Percentiles rank a stretch among this genome's conserved stretches.
phyloP scores from a whole-genome alignment of 2,113 vertebrate genomes.

The Mastomys coucha region DNA sequence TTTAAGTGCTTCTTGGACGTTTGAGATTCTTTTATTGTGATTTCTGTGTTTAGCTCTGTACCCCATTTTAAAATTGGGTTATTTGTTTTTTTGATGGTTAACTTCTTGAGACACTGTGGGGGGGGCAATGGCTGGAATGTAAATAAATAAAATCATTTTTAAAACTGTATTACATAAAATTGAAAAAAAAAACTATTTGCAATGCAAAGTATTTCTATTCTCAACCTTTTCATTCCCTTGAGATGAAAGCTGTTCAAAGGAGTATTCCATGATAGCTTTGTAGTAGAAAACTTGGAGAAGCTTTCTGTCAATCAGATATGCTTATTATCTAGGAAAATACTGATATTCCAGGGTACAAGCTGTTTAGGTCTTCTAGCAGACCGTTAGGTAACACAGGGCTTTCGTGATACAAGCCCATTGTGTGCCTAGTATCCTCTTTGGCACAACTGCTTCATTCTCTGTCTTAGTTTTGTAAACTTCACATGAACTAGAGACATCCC shows the following conservation, averaged over 20 bases:
- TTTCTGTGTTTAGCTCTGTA: no score
- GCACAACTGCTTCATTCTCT: not conserved
- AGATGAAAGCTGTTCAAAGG: not conserved
- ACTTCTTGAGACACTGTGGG: no score
- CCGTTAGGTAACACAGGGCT: not conserved
- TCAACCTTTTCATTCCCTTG: not conserved
- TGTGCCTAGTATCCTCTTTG: not conserved
- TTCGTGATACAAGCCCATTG: not conserved
- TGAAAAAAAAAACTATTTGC: not conserved
- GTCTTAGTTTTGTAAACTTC: not conserved
- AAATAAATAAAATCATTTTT: no score
- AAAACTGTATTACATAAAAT: not conserved
- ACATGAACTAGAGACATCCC: not conserved
- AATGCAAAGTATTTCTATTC: not conserved
- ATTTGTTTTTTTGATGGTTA: no score
- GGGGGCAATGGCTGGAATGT: no score
- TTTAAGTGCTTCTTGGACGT: no score
- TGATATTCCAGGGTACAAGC: not conserved
- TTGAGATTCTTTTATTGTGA: no score
- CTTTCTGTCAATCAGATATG: not conserved
- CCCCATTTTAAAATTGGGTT: no score
- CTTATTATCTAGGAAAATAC: not conserved
- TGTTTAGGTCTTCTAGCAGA: no score
- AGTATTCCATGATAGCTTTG: not conserved
- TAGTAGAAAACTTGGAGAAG: not conserved